Percentiles rank a stretch among this genome's conserved stretches.
Evolutionary conservation across 2,888 invertebrate species (phyloP).

Genomic region (Blastobasis lacticolella): DNA sequence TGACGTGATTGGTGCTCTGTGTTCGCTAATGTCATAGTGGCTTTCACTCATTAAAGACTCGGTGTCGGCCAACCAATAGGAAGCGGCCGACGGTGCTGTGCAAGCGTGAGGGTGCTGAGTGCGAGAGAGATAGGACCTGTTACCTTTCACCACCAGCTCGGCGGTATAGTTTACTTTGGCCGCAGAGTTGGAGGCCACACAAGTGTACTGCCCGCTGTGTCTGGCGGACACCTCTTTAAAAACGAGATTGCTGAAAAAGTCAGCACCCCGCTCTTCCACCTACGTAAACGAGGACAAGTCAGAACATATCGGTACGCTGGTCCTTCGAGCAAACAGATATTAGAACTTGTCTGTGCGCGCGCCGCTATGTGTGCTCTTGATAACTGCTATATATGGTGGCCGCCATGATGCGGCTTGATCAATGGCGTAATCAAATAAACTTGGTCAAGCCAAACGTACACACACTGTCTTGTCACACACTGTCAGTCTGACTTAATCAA

Average conservation of each 20-base stretch:
- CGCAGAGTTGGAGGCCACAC: conserved; percentile 82
- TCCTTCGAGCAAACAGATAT: too few relatives aligned
- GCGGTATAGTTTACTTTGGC: conserved; percentile 83
- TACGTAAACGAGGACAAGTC: conserved; percentile 39
- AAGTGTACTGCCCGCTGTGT: conserved; percentile 83
- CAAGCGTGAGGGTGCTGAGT: conserved; percentile 6
- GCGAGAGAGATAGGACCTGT: conserved; percentile 5
- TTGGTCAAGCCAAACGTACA: too few relatives aligned
- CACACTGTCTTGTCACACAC: too few relatives aligned
- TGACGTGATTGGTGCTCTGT: neutral
- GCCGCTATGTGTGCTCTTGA: too few relatives aligned
- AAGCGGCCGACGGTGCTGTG: conserved; percentile 4
- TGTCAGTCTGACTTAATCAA: too few relatives aligned
- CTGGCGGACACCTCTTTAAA: conserved; percentile 82
- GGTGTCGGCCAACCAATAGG: too few relatives aligned
- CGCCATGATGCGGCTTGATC: too few relatives aligned
- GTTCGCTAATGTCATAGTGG: neutral
- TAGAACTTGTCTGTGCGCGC: too few relatives aligned
- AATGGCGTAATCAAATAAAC: too few relatives aligned
- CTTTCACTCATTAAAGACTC: too few relatives aligned
- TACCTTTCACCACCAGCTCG: conserved; percentile 84
- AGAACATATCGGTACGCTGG: too few relatives aligned
- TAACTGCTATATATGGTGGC: too few relatives aligned
- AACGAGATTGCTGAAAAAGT: conserved; percentile 83
- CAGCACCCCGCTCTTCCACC: conserved; percentile 81